Conservation (phyloP, 2,797 vertebrate species). For the Sparidentex hasta region DNA sequence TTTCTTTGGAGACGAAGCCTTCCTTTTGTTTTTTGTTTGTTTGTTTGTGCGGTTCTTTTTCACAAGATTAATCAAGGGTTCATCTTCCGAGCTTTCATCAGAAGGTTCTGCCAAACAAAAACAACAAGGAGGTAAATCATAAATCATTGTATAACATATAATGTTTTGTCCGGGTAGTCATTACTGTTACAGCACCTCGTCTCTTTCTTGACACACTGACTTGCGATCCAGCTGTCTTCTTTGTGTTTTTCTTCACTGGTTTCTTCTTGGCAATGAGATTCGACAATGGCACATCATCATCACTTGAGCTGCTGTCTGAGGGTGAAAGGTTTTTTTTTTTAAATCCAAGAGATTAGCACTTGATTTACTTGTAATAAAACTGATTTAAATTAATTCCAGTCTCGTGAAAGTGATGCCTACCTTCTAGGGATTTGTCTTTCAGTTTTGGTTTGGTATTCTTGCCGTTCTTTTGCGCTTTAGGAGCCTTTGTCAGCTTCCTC, state of each 20-base stretch:
- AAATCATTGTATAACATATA: too few relatives aligned
- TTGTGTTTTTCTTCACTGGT: slow-evolving; percentile 46
- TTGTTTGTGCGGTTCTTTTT: slow-evolving; percentile 43
- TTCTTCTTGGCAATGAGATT: slow-evolving; percentile 40
- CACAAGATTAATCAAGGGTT: slow-evolving; percentile 51
- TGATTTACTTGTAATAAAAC: background rate
- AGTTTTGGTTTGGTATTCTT: slow-evolving; percentile 26
- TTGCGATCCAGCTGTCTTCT: slow-evolving; percentile 13
- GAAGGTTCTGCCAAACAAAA: slow-evolving; percentile 45
- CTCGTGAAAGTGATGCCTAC: background rate
- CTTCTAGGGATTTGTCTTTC: slow-evolving; percentile 17
- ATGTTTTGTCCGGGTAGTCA: background rate
- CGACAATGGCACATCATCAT: slow-evolving; percentile 47
- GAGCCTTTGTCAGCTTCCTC: slow-evolving; percentile 32
- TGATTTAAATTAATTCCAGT: fast-evolving
- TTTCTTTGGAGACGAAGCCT: slow-evolving; percentile 30
- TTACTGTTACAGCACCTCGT: slow-evolving; percentile 40
- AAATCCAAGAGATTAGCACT: background rate
- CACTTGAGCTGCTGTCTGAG: slow-evolving; percentile 58
- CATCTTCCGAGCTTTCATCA: slow-evolving; percentile 69
- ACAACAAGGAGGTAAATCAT: background rate
- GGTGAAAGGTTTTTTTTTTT: slow-evolving; percentile 16
- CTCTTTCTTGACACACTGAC: slow-evolving; percentile 33
- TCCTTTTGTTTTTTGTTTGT: slow-evolving; percentile 27
- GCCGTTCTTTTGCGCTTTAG: slow-evolving; percentile 19